Conservation (phyloP, 37 sponge, comb jelly and placozoan species). For the Chondrilla cf. caribensis region DNA sequence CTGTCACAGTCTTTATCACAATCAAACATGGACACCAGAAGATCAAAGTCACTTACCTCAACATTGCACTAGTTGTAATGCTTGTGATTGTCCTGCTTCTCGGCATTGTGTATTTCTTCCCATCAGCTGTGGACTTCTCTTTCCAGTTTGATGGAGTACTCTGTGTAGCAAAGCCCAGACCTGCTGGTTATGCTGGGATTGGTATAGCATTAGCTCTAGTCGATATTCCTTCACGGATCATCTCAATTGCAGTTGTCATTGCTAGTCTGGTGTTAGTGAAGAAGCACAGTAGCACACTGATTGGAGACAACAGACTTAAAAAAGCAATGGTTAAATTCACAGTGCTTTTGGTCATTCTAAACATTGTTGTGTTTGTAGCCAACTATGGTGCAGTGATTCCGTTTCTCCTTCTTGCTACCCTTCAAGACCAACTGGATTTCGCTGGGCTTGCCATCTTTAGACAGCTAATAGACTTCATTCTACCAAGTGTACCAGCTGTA, state of each 20-base stretch:
- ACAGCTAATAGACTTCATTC: too few species aligned
- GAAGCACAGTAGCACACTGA: neutral
- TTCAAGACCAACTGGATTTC: too few species aligned
- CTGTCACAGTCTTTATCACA: neutral
- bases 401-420: too few species aligned
- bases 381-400: too few species aligned
- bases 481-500: too few species aligned
- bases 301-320: too few species aligned
- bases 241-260: neutral
- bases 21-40: neutral
- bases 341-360: too few species aligned
- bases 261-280: neutral
- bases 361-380: too few species aligned
- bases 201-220: neutral
- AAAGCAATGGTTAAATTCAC: too few species aligned
- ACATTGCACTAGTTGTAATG: neutral
- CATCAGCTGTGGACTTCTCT: neutral
- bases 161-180: neutral
- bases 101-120: neutral
- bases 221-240: neutral
- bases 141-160: neutral
- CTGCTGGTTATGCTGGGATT: neutral
- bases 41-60: neutral
- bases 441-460: too few species aligned
- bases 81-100: neutral